Conservation (phyloP, 2,888 invertebrate species). For the Acanthosoma haemorrhoidale region DNA sequence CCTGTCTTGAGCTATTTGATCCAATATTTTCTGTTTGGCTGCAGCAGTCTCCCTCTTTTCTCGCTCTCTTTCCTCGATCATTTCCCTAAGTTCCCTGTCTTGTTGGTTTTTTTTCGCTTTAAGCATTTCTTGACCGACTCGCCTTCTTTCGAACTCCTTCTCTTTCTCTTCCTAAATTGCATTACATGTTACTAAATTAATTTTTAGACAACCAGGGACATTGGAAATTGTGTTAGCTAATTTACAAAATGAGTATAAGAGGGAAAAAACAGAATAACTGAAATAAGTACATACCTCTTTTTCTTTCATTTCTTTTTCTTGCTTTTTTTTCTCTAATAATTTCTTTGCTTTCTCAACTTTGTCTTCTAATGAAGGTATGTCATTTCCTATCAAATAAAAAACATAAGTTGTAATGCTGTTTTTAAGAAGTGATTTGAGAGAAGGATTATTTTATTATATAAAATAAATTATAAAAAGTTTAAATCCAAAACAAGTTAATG, state of each 20-base stretch:
- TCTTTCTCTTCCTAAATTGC: slow-evolving; percentile 48
- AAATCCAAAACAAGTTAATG: no score
- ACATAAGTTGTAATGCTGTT: no score
- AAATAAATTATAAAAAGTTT: no score
- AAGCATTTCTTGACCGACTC: slow-evolving; percentile 65
- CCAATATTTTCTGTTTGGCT: slow-evolving; percentile 69
- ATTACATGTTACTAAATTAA: no score
- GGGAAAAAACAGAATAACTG: not conserved
- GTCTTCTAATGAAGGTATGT: slow-evolving; percentile 47
- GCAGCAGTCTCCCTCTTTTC: slow-evolving; percentile 70
- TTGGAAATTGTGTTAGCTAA: no score
- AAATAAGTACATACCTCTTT: slow-evolving; percentile 48
- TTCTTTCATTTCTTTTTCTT: slow-evolving; percentile 62
- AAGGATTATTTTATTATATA: no score
- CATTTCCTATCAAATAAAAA: not conserved
- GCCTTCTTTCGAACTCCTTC: slow-evolving; percentile 66
- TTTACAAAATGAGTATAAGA: no score
- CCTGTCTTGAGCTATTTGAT: slow-evolving; percentile 81
- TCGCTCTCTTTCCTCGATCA: slow-evolving; percentile 65
- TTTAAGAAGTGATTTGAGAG: no score
- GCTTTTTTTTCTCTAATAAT: slow-evolving; percentile 60
- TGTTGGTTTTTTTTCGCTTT: slow-evolving; percentile 67
- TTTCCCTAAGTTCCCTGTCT: slow-evolving; percentile 66
- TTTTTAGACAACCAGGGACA: no score
- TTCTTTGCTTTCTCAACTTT: slow-evolving; percentile 61